Evolutionary conservation across 1,140 invertebrate genomes (phyloP).

Genomic region (Bombus breviceps): DNA sequence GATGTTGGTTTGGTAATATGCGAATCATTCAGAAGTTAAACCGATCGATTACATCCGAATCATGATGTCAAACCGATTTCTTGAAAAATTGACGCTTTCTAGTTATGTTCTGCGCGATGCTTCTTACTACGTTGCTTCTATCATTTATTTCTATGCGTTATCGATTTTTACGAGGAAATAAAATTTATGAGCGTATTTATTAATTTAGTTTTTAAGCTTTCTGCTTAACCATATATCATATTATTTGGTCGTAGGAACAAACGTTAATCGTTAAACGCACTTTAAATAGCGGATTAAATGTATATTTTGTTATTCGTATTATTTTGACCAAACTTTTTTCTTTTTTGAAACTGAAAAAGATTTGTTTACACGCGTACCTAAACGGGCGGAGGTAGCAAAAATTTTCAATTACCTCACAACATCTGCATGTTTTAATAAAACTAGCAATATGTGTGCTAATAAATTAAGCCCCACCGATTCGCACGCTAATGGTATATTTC

Average conservation of each 20-base stretch:
- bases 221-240: not conserved
- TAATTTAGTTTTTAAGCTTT: not conserved
- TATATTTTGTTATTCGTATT: not conserved
- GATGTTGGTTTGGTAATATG: not conserved
- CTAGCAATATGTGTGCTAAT: slow-evolving; percentile 6
- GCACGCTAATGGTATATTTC: slow-evolving; percentile 14
- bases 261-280: not conserved
- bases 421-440: slow-evolving; percentile 7
- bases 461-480: slow-evolving; percentile 11
- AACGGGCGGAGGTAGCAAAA: not conserved
- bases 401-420: not conserved
- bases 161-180: not conserved
- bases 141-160: not conserved
- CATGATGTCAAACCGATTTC: too few relatives aligned
- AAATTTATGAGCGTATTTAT: not conserved
- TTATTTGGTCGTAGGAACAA: not conserved
- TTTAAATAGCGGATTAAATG: not conserved
- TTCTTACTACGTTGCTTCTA: not conserved
- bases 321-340: not conserved
- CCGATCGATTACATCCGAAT: not conserved
- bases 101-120: too few relatives aligned
- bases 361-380: not conserved
- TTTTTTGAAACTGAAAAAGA: not conserved
- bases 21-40: not conserved
- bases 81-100: too few relatives aligned